These are phyloP conservation scores for Telmatherina bonti DNA, from an alignment of 2,797 vertebrate genomes.

Conservation along the genomic window DNA sequence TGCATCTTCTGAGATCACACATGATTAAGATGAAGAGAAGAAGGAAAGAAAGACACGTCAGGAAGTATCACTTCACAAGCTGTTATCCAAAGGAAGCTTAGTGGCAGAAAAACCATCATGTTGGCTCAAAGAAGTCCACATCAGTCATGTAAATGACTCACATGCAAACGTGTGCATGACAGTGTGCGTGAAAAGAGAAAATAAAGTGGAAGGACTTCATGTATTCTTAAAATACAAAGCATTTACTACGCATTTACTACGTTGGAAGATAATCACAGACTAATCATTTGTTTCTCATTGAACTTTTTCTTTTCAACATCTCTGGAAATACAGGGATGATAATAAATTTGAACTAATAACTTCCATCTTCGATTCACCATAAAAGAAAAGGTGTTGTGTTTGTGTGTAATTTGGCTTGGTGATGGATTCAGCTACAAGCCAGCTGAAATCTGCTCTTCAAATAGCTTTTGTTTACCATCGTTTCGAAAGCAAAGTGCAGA, in stretches of 20 bases:
- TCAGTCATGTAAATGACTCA: conserved; percentile 21
- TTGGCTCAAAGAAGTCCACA: conserved; percentile 4
- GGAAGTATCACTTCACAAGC: background rate
- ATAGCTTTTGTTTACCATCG: background rate
- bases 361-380: background rate
- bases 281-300: too few relatives aligned
- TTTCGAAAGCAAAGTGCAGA: background rate
- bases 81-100: background rate
- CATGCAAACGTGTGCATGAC: background rate
- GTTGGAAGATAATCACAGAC: too few relatives aligned
- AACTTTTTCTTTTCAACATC: too few relatives aligned
- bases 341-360: background rate
- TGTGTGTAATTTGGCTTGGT: background rate
- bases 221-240: too few relatives aligned
- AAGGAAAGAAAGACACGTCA: background rate
- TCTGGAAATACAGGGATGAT: background rate
- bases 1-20: background rate
- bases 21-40: background rate
- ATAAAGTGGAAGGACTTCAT: background rate
- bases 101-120: background rate
- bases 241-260: too few relatives aligned
- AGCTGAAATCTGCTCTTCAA: background rate
- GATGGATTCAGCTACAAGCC: background rate
- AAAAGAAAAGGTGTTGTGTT: background rate
- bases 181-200: background rate